These are phyloP conservation scores for Drosophila elegans DNA, from an alignment of 1,140 invertebrate species.

Conservation along the genomic window DNA sequence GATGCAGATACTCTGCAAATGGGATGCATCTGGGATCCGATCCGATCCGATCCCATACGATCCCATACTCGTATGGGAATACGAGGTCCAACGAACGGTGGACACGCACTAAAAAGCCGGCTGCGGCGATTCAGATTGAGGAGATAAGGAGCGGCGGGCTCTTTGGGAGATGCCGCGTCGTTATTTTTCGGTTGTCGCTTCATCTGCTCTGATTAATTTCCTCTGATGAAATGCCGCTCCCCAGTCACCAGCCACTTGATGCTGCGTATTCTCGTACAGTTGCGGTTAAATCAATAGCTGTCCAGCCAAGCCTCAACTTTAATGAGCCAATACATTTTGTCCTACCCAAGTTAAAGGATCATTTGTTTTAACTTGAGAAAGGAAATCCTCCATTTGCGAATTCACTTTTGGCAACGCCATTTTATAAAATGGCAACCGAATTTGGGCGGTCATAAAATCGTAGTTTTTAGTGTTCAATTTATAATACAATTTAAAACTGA, in stretches of 20 bases:
- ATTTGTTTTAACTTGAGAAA: too few species aligned
- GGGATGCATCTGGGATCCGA: conserved; percentile 15
- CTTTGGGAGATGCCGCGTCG: conserved; percentile 74
- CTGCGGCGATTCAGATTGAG: conserved; percentile 60
- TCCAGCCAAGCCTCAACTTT: too few species aligned
- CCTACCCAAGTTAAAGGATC: too few species aligned
- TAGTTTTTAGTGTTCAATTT: too few species aligned
- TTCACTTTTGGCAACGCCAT: too few species aligned
- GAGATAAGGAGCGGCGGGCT: conserved; percentile 57
- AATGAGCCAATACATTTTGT: too few species aligned
- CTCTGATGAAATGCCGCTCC: conserved; percentile 76
- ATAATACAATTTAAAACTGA: too few species aligned
- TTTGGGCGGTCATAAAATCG: too few species aligned
- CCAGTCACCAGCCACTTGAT: conserved; percentile 15
- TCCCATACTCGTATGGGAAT: too few species aligned
- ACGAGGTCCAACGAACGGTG: conserved; percentile 15
- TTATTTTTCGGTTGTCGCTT: conserved; percentile 78
- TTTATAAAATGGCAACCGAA: too few species aligned
- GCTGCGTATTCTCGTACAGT: conserved; percentile 3
- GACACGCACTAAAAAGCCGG: conserved; percentile 57
- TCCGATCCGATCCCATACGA: not conserved
- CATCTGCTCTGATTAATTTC: conserved; percentile 80
- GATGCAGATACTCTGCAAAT: conserved; percentile 26
- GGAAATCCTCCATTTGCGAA: too few species aligned
- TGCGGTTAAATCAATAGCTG: not conserved